Percentiles rank a stretch among this genome's conserved stretches.
phyloP scores from a whole-genome alignment of 2,113 vertebrate genomes.

The Ascaphus truei region DNA sequence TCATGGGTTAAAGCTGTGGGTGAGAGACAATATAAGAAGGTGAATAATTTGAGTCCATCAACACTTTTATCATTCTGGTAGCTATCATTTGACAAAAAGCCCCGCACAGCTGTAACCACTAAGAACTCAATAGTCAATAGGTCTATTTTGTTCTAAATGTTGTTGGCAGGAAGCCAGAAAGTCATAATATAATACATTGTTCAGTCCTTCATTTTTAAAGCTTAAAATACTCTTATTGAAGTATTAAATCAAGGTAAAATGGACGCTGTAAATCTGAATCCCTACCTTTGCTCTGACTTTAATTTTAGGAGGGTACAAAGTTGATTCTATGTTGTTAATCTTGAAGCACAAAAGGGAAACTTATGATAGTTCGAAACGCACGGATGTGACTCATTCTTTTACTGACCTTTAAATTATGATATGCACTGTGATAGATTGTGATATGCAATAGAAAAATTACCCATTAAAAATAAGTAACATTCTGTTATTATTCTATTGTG shows the following conservation, averaged over 20 bases:
- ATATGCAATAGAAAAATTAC: too few species aligned
- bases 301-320: neutral
- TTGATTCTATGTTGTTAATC: neutral
- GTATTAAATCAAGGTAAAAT: slow-evolving; percentile 41
- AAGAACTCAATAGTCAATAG: slow-evolving; percentile 33
- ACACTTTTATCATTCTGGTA: slow-evolving; percentile 35
- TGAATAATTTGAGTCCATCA: slow-evolving; percentile 16
- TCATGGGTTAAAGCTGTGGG: neutral
- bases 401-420: too few species aligned
- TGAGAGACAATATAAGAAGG: neutral
- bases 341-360: too few species aligned
- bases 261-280: slow-evolving; percentile 19
- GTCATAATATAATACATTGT: slow-evolving; percentile 36
- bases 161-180: neutral
- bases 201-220: slow-evolving; percentile 4
- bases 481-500: too few species aligned
- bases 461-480: too few species aligned
- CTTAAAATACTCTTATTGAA: slow-evolving; percentile 21
- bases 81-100: slow-evolving; percentile 14
- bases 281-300: slow-evolving; percentile 3
- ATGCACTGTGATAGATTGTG: too few species aligned
- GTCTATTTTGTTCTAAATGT: neutral
- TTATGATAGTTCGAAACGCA: too few species aligned
- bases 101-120: neutral
- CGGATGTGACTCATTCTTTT: too few species aligned